Conservation (phyloP, 2,797 vertebrate species). For the Fistularia tabacaria region DNA sequence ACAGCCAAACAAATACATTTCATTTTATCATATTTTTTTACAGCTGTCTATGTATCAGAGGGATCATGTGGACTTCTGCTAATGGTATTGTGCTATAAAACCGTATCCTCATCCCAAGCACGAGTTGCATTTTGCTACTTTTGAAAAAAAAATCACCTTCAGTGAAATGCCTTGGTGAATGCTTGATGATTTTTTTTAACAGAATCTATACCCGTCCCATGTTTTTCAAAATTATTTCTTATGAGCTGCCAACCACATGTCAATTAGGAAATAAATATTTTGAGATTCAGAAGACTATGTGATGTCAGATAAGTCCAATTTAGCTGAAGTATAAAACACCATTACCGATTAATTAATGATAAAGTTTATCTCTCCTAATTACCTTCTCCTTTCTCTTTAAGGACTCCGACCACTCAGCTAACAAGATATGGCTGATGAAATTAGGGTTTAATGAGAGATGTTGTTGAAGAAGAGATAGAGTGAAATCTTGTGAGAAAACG, state of each 20-base stretch:
- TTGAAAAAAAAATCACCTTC: no score
- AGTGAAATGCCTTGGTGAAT: no score
- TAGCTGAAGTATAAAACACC: constrained; percentile 28
- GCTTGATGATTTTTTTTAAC: no score
- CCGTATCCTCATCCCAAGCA: no score
- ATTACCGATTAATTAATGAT: constrained; percentile 54
- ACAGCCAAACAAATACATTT: no score
- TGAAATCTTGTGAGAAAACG: constrained; percentile 39
- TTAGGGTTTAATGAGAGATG: constrained; percentile 45
- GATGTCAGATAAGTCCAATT: constrained; percentile 32
- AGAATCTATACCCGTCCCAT: neutral
- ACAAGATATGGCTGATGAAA: constrained; percentile 33
- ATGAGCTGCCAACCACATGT: neutral
- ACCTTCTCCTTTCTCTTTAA: constrained; percentile 34
- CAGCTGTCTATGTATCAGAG: no score
- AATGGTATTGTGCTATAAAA: no score
- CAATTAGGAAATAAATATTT: neutral
- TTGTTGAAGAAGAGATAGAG: constrained; percentile 10
- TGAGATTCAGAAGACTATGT: constrained; percentile 7
- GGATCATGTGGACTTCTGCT: no score
- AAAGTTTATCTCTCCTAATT: constrained; percentile 46
- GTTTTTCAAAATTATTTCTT: neutral
- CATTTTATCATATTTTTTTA: no score
- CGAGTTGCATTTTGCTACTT: no score
- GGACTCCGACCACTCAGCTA: constrained; percentile 25